Conservation (phyloP, 2,888 invertebrate species). For the Noctua pronuba region DNA sequence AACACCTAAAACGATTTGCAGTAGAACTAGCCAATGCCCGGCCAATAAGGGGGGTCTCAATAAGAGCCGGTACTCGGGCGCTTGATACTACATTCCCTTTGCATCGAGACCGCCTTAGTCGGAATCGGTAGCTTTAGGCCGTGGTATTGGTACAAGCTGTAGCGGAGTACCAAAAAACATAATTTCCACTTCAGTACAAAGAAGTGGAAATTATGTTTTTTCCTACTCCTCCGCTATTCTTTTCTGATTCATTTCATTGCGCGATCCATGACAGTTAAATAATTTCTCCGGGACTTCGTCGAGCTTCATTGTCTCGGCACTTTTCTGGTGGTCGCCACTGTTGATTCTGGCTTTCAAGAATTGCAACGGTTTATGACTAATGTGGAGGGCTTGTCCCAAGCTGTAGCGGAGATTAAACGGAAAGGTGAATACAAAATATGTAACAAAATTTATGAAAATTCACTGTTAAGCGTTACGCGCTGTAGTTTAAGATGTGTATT, state of each 20-base stretch:
- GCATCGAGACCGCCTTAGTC: conserved; percentile 47
- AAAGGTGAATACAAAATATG: not conserved
- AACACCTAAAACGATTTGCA: conserved; percentile 15
- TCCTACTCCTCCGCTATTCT: too few relatives aligned
- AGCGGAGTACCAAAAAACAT: conserved; percentile 9
- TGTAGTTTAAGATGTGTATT: not conserved
- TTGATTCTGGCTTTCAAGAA: too few relatives aligned
- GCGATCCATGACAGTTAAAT: too few relatives aligned
- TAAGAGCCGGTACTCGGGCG: conserved; percentile 41
- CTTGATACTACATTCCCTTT: conserved; percentile 67
- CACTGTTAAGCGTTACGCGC: too few relatives aligned
- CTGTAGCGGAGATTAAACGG: conserved; percentile 11
- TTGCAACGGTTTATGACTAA: too few relatives aligned
- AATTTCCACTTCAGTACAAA: too few relatives aligned
- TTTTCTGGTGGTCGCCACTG: too few relatives aligned
- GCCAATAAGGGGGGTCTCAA: conserved; percentile 47
- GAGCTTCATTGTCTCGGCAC: too few relatives aligned
- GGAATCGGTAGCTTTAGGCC: conserved; percentile 56
- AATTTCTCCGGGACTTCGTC: too few relatives aligned
- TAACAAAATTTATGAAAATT: too few relatives aligned
- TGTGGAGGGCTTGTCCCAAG: not conserved
- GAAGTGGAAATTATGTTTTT: too few relatives aligned
- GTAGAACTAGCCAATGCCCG: conserved; percentile 22
- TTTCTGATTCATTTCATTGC: too few relatives aligned
- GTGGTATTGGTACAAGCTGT: conserved; percentile 28